phyloP scores from a whole-genome alignment of 1,140 invertebrate genomes.

The Neotoxoptera formosana region DNA sequence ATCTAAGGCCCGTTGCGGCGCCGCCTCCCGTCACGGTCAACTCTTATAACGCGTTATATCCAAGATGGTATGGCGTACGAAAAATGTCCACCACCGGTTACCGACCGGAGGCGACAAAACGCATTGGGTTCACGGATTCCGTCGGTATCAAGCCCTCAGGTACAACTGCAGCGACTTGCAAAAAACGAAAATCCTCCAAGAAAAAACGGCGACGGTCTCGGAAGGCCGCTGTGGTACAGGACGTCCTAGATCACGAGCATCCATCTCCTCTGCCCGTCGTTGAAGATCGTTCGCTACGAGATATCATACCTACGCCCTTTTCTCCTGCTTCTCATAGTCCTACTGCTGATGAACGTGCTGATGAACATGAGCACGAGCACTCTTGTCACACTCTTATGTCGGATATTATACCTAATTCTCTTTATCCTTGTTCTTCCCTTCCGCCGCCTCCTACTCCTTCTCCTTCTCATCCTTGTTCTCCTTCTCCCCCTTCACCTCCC shows the following conservation, averaged over 20 bases:
- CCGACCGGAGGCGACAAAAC: background rate
- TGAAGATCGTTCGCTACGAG: no score
- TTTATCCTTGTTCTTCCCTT: background rate
- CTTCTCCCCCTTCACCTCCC: background rate
- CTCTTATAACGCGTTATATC: background rate
- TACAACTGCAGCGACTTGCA: background rate
- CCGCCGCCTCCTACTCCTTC: background rate
- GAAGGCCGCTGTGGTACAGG: no score
- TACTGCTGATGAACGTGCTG: no score
- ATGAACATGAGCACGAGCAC: no score
- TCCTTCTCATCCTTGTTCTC: background rate
- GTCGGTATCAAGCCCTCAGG: no score
- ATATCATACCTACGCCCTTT: no score
- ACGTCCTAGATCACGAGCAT: background rate
- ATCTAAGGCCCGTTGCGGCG: background rate
- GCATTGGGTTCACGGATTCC: accelerated
- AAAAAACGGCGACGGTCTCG: background rate
- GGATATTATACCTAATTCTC: no score
- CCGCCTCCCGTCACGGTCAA: background rate
- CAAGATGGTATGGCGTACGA: background rate
- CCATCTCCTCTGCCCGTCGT: no score
- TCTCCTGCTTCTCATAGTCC: no score
- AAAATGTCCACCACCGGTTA: background rate
- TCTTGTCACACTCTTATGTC: no score
- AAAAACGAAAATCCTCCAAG: background rate